Evolutionary conservation across 2,113 vertebrate genomes (phyloP).

Genomic region (Candoia aspera): DNA sequence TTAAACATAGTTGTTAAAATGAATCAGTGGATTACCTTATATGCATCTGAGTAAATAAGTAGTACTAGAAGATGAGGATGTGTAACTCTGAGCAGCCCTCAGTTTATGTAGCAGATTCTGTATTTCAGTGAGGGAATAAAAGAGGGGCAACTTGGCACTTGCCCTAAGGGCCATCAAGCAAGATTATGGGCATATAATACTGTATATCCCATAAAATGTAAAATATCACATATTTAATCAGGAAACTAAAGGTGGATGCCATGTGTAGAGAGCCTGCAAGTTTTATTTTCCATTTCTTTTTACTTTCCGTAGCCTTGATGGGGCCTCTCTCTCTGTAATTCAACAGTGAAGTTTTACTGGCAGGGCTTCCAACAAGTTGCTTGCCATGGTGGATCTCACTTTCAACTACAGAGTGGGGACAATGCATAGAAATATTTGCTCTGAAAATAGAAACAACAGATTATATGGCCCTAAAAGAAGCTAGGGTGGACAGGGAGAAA

Average conservation of each 20-base stretch:
- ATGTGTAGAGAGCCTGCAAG: not conserved
- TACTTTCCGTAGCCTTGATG: not conserved
- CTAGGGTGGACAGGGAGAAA: not conserved
- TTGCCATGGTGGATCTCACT: not conserved
- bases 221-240: not conserved
- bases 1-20: not conserved
- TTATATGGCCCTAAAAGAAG: not conserved
- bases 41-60: not conserved
- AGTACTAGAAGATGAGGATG: not conserved
- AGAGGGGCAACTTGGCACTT: not conserved
- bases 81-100: not conserved
- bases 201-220: not conserved
- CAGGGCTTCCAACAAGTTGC: not conserved
- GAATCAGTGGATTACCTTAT: not conserved
- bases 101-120: not conserved
- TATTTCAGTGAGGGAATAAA: not conserved
- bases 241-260: not conserved
- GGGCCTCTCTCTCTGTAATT: not conserved
- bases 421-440: not conserved
- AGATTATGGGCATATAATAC: not conserved
- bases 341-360: not conserved
- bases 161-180: not conserved
- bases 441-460: not conserved
- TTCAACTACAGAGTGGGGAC: not conserved
- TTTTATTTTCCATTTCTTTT: not conserved